These are phyloP conservation scores for Rhamphomyia laevipes DNA, from an alignment of 2,888 invertebrate species.

Conservation along the genomic window DNA sequence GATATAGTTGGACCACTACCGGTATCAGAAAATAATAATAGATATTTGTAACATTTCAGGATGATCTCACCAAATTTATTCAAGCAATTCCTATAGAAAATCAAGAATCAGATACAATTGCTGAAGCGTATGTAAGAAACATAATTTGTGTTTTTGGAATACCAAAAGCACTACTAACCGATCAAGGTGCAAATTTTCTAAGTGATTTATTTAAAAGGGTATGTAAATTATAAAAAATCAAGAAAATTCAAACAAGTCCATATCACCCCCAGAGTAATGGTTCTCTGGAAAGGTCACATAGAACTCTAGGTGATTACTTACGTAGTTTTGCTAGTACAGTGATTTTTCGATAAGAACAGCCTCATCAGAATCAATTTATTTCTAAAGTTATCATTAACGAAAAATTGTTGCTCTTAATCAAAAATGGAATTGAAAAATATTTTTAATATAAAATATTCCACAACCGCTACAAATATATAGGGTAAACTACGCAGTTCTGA, in stretches of 20 bases:
- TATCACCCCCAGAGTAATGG: background rate
- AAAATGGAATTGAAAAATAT: too few relatives aligned
- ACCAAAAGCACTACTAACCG: background rate
- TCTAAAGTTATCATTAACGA: too few relatives aligned
- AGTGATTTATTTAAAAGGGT: background rate
- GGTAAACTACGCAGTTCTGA: too few relatives aligned
- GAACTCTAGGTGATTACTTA: background rate
- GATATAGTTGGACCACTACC: slow-evolving; percentile 4
- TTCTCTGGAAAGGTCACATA: background rate
- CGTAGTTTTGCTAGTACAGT: too few relatives aligned
- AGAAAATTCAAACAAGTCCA: too few relatives aligned
- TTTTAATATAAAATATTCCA: too few relatives aligned
- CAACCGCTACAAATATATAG: too few relatives aligned
- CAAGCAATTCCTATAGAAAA: background rate
- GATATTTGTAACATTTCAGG: slow-evolving; percentile 1
- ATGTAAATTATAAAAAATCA: background rate
- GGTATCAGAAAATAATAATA: background rate
- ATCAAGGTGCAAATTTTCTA: background rate
- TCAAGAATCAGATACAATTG: background rate
- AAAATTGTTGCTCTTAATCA: too few relatives aligned
- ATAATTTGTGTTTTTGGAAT: background rate
- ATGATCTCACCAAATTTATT: background rate
- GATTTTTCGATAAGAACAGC: too few relatives aligned
- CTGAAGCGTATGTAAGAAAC: background rate
- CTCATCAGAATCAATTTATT: too few relatives aligned